phyloP scores from a whole-genome alignment of 2,888 invertebrate species.

The Encarsia formosa region DNA sequence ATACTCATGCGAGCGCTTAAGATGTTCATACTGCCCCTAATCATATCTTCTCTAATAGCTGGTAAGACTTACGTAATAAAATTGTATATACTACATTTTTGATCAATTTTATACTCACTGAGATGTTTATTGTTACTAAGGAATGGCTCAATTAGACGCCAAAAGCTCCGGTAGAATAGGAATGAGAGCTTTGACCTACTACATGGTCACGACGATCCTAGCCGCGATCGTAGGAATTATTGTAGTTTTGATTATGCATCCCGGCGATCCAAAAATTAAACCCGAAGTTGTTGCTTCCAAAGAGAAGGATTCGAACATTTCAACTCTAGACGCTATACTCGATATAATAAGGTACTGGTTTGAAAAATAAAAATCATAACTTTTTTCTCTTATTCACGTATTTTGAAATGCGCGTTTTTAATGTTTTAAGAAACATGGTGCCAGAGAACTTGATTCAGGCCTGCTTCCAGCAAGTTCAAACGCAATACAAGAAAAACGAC shows the following conservation, averaged over 20 bases:
- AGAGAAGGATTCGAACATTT: slow-evolving; percentile 43
- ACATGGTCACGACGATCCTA: slow-evolving; percentile 61
- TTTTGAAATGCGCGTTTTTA: no score
- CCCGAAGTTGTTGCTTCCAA: slow-evolving; percentile 35
- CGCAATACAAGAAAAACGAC: slow-evolving; percentile 50
- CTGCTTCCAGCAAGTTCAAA: slow-evolving; percentile 58
- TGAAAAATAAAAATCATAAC: not conserved
- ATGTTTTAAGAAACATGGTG: slow-evolving; percentile 56
- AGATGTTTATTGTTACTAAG: slow-evolving; percentile 38
- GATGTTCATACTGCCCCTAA: slow-evolving; percentile 66
- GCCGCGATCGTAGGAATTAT: slow-evolving; percentile 64
- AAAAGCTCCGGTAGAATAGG: slow-evolving; percentile 64
- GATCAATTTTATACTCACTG: not conserved
- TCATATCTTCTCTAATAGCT: slow-evolving; percentile 62
- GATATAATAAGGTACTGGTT: slow-evolving; percentile 56
- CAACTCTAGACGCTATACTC: slow-evolving; percentile 58
- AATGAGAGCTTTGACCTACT: slow-evolving; percentile 59
- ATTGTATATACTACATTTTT: not conserved
- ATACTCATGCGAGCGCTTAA: slow-evolving; percentile 65
- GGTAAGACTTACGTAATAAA: slow-evolving; percentile 52
- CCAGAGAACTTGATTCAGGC: slow-evolving; percentile 62
- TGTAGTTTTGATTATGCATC: slow-evolving; percentile 61
- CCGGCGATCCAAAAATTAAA: slow-evolving; percentile 57
- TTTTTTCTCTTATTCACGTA: no score
- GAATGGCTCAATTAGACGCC: slow-evolving; percentile 64